These are phyloP conservation scores for Chiroxiphia lanceolata DNA, from an alignment of 2,797 vertebrate species.

Conservation along the genomic window DNA sequence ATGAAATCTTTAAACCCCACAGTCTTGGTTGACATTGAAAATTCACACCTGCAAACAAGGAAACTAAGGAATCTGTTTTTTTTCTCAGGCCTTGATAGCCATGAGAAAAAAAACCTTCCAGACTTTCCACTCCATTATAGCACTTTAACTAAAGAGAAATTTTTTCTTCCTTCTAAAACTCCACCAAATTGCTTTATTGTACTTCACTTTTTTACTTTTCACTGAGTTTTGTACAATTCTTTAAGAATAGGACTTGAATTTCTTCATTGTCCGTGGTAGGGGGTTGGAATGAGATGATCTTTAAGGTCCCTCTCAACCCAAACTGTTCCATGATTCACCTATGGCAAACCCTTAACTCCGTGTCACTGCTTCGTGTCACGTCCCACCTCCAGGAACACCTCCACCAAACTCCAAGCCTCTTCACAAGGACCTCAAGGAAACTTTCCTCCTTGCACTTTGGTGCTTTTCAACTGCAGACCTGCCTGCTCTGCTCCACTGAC, in stretches of 20 bases:
- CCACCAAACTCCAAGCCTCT: not conserved
- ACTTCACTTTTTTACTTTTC: not conserved
- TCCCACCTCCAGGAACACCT: not conserved
- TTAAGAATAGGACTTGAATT: not conserved
- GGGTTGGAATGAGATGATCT: too few species aligned
- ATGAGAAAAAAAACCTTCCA: not conserved
- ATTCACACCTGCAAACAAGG: not conserved
- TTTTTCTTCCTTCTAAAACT: not conserved
- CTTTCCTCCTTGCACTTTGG: not conserved
- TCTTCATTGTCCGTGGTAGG: not conserved
- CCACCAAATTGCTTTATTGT: not conserved
- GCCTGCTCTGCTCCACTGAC: not conserved
- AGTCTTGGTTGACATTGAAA: not conserved
- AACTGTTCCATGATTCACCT: not conserved
- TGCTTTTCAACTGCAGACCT: not conserved
- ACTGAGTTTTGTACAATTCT: not conserved
- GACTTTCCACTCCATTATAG: not conserved
- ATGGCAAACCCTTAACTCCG: not conserved
- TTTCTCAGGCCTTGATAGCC: not conserved
- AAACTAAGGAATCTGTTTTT: not conserved
- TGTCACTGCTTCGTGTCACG: fast-evolving
- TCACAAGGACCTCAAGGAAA: not conserved
- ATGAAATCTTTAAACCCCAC: not conserved
- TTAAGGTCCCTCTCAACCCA: not conserved
- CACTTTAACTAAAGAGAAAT: not conserved